A percentile compares a stretch with the other conserved stretches of the same genome.
Conservation (phyloP, 2,888 invertebrate species). For the Drosophila greeni region DNA sequence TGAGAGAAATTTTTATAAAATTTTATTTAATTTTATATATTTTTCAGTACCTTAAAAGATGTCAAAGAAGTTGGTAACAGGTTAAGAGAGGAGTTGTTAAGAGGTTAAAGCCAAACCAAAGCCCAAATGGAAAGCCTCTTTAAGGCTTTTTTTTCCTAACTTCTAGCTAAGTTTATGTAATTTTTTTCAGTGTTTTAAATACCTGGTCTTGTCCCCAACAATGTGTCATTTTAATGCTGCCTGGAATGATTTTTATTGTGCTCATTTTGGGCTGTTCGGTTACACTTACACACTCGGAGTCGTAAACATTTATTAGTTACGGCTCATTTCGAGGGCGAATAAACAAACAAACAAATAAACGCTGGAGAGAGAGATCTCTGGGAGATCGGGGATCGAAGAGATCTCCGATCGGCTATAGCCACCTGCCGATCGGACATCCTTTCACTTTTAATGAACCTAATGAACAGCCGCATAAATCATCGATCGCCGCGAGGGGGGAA, state of each 20-base stretch:
- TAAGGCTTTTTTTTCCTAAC: background rate
- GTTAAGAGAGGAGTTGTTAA: no score
- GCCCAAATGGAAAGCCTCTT: no score
- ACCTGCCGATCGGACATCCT: slow-evolving; percentile 53
- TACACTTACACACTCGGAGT: slow-evolving; percentile 39
- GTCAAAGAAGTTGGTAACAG: no score
- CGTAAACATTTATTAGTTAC: slow-evolving; percentile 72
- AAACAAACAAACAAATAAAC: slow-evolving; percentile 57
- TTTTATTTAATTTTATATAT: no score
- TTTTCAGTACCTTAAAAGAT: no score
- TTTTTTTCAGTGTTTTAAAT: slow-evolving; percentile 7
- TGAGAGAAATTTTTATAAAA: background rate
- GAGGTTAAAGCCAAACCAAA: background rate
- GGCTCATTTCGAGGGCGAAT: slow-evolving; percentile 57
- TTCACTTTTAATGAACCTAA: slow-evolving; percentile 73
- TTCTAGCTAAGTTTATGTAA: accelerated
- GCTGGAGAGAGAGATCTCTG: slow-evolving; percentile 25
- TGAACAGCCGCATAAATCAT: slow-evolving; percentile 70
- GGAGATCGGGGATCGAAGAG: slow-evolving; percentile 5
- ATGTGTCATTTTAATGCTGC: slow-evolving; percentile 71
- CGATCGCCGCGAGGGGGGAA: slow-evolving; percentile 46
- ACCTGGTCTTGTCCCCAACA: slow-evolving; percentile 26
- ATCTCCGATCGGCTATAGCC: slow-evolving; percentile 12
- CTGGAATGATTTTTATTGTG: slow-evolving; percentile 62
- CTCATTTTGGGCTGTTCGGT: slow-evolving; percentile 44